Conservation (phyloP, 1,140 invertebrate genomes). For the Ephestia elutella region DNA sequence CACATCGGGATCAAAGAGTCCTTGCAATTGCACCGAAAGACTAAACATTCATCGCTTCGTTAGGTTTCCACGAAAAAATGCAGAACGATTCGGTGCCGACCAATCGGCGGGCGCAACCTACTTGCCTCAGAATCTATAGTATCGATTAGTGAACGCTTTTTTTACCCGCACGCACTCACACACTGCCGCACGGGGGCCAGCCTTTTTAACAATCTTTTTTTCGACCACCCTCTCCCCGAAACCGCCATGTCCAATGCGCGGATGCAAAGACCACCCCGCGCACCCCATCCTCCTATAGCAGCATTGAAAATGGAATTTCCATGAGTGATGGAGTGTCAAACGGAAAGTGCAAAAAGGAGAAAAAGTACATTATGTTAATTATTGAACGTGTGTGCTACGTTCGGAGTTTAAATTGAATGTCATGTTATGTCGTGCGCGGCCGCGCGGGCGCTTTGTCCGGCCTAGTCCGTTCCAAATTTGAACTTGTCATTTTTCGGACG, state of each 20-base stretch:
- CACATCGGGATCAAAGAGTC: constrained; percentile 46
- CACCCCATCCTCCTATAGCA: constrained; percentile 59
- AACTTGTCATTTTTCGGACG: neutral
- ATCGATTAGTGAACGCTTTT: constrained; percentile 70
- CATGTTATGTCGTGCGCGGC: constrained; percentile 54
- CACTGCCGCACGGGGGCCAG: constrained; percentile 60
- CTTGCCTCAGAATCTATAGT: constrained; percentile 72
- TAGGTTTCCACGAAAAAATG: constrained; percentile 54
- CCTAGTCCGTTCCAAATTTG: constrained; percentile 21
- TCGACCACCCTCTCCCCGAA: constrained; percentile 62
- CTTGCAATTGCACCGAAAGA: constrained; percentile 54
- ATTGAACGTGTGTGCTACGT: constrained; percentile 60
- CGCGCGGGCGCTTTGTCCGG: constrained; percentile 19
- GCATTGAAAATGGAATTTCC: constrained; percentile 74
- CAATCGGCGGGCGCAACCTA: constrained; percentile 66
- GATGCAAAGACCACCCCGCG: constrained; percentile 67
- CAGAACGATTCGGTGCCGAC: constrained; percentile 40
- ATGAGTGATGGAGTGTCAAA: constrained; percentile 75
- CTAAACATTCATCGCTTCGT: constrained; percentile 67
- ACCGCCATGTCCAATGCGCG: constrained; percentile 70
- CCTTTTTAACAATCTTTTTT: constrained; percentile 74
- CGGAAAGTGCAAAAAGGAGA: constrained; percentile 71
- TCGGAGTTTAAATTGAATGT: constrained; percentile 68
- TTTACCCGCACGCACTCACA: constrained; percentile 69
- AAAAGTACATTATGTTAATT: constrained; percentile 74